Evolutionary conservation across 2,888 invertebrate species (phyloP), one percentile per base, ranked within the genome.

Genomic region (Artemia sp.): DNA sequence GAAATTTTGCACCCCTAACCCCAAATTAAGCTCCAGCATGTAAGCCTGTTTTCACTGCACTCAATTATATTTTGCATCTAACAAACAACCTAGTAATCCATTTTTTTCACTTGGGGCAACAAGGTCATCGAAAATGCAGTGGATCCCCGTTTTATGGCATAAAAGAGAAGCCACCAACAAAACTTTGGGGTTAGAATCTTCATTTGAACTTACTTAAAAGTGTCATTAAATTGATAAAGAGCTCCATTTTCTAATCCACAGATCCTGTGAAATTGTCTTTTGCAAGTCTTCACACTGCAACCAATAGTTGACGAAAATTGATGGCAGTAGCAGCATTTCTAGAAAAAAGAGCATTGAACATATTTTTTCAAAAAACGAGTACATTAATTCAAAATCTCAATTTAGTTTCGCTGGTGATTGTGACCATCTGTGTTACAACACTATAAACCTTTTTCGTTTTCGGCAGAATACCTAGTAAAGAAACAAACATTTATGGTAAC

Each of bases 251-350:
- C 78, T 5, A 85, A 74, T 0, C 90, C 91, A 76, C 92, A 92
- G 0, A 85, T 84, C 68, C 88, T 79, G 75, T 92, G 92, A 77
- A 89, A 92, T 67, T 82, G 82, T 69, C 81, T 83, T 66, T 83
- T 82, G 75, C 91, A 92, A 69, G 79, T 81, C 0, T 74, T 72
- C 0, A 83, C 78, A n/a, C 82, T 82, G 76, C 92, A 92, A 0
- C 86, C 86, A 1, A 91, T 81, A 1, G 86, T 88, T 0, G 91
- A 90, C 1, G 86, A 86, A 0, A 70, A 76, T 51, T 80, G 79
- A 14, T 79, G 79, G 75, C 91, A 92, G 76, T 83, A 88, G 7
- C 78, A 82, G 75, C 92, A 92, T 74, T 75, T 77, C 88, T 89
- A 78, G 0, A 80, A 80, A 71, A 66, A 70, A 72, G 69, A 71